Base-by-base conservation (phyloP, 2,797 vertebrate species). In the Todus mexicanus region DNA sequence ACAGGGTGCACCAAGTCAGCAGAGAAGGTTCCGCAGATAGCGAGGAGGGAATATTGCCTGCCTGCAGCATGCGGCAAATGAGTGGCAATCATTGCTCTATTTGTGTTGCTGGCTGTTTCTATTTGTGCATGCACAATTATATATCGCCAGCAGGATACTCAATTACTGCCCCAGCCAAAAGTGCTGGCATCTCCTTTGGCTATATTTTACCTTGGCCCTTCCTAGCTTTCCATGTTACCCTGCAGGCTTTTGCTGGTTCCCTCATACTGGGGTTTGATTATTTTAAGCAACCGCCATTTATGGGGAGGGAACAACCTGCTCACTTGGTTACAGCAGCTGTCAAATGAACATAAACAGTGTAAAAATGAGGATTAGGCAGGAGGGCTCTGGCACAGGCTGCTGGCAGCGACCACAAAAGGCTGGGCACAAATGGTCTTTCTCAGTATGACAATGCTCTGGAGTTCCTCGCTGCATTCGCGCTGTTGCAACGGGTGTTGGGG, bases 341-440 rank as follows among this genome's bases (percentile, higher is more conserved):
- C 84, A 92, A 68, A 74, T 82, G 6, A 84, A 77, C 37, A 19
- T 85, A 94, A 96, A 95, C 93, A 87, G 74, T 29, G 40, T 64
- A 16, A 68, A 71, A 84, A 43, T 21, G 1, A 23, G 88, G 88
- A 64, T 84, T 47, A 84, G 77, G 79, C 76, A 42, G 79, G 79
- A 92, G 85, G 76, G 76, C 68, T 84, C 56, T 56, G 60, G 92
- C 92, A 75, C 35, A 38, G 0, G 0, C 50, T 69, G 88, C 88
- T 93, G 91, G 94, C 81, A 43, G 9, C 11, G 69, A 20, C 84
- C 68, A 22, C 79, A 31, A 63, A 73, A 84, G 45, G 53, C 86
- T 84, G 85, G 37, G 59, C 50, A 9, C 54, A 60, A 53, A 51
- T 47, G 80, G 47, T 15, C 15, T 82, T 74, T 82, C 88, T 91